These are phyloP conservation scores for Morinoia aosen DNA, from an alignment of 2,888 invertebrate species.

Conservation along the genomic window DNA sequence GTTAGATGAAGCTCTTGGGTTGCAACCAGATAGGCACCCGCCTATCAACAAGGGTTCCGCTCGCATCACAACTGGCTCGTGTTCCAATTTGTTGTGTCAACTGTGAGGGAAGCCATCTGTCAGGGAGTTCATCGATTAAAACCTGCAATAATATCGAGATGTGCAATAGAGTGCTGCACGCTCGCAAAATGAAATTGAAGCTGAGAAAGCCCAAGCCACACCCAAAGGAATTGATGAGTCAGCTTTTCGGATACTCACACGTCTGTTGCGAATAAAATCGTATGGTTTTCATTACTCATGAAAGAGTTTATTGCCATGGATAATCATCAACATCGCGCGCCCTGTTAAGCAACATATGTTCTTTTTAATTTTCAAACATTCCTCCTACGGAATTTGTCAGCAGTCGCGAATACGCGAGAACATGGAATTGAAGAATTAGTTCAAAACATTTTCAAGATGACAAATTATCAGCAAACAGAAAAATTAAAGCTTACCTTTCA, in stretches of 20 bases:
- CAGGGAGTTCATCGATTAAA: not conserved
- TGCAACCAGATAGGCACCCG: not conserved
- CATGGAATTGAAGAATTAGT: not conserved
- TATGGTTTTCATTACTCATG: not conserved
- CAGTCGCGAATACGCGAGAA: not conserved
- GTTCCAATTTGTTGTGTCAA: slow-evolving; percentile 1
- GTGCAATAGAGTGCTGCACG: not conserved
- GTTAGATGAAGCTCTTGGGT: not conserved
- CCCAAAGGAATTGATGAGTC: not conserved
- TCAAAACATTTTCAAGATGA: not conserved
- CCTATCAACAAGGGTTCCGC: slow-evolving; percentile 16
- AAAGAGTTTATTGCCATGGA: not conserved
- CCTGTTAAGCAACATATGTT: not conserved
- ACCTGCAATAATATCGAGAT: not conserved
- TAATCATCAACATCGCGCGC: not conserved
- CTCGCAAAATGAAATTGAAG: not conserved
- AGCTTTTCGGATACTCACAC: not conserved
- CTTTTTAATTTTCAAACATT: not conserved
- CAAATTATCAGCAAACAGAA: not conserved
- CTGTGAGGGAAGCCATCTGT: not conserved
- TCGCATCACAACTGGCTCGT: not conserved
- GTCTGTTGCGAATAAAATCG: not conserved
- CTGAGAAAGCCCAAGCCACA: not conserved
- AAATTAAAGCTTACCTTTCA: not conserved
- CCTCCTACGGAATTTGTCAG: not conserved